Conservation (phyloP, 2,113 vertebrate genomes). For the Upupa epops region DNA sequence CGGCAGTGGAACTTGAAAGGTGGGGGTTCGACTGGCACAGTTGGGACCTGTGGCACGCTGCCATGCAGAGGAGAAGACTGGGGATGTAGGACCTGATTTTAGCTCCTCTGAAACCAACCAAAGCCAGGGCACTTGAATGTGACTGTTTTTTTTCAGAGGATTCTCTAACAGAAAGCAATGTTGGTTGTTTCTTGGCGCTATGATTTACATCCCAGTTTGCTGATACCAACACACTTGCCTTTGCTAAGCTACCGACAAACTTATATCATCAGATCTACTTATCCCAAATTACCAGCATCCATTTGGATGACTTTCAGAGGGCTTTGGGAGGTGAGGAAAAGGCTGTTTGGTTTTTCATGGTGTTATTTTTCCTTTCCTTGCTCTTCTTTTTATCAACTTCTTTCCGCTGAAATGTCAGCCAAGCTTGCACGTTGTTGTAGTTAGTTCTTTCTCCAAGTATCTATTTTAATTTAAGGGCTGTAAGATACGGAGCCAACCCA, state of each 20-base stretch:
- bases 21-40: rapidly evolving
- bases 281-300: neutral
- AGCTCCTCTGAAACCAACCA: neutral
- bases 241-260: neutral
- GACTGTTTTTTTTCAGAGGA: neutral
- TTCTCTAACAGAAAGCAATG: neutral
- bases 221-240: neutral
- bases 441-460: neutral
- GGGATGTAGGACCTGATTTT: neutral
- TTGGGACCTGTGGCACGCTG: neutral
- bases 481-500: neutral
- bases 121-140: neutral
- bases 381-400: neutral
- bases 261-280: neutral
- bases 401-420: neutral
- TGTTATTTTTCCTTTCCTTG: neutral
- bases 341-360: neutral
- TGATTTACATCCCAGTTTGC: neutral
- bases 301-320: neutral
- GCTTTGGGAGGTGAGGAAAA: neutral
- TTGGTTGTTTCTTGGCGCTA: neutral
- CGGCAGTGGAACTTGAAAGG: neutral
- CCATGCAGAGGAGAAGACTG: neutral
- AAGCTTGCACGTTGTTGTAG: neutral
- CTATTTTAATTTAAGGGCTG: neutral